phyloP scores from a whole-genome alignment of 2,888 invertebrate genomes.

The Proisotoma minuta region DNA sequence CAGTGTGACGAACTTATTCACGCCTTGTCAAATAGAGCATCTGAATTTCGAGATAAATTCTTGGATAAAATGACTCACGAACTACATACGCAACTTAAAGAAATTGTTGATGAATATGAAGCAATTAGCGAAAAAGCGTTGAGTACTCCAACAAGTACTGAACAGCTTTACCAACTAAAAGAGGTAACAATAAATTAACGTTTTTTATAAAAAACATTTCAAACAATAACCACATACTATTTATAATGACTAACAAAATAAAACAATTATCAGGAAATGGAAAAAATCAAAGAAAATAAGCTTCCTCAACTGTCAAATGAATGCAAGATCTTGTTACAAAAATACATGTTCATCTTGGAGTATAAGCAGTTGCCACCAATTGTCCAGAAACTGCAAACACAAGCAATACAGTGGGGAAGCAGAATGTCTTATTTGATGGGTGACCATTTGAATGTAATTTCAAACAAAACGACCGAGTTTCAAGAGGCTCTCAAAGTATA shows the following conservation, averaged over 20 bases:
- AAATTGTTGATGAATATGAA: conserved; percentile 77
- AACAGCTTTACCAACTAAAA: conserved; percentile 76
- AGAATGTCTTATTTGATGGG: conserved; percentile 75
- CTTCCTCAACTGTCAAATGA: conserved; percentile 71
- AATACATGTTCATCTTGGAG: conserved; percentile 79
- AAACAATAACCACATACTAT: no score
- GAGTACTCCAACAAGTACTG: conserved; percentile 74
- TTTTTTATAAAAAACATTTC: no score
- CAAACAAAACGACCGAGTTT: conserved; percentile 77
- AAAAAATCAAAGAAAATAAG: conserved; percentile 66
- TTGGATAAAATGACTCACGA: conserved; percentile 70
- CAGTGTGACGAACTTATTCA: conserved; percentile 72
- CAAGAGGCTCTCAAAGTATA: conserved; percentile 68
- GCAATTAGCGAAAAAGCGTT: conserved; percentile 71
- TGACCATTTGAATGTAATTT: conserved; percentile 73
- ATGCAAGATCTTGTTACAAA: conserved; percentile 55
- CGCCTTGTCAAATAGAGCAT: conserved; percentile 64
- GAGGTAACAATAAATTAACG: no score
- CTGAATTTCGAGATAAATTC: conserved; percentile 64
- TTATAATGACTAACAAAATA: no score
- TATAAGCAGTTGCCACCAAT: conserved; percentile 72
- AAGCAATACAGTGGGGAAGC: conserved; percentile 81
- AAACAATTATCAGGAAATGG: no score
- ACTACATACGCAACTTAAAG: conserved; percentile 72
- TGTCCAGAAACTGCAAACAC: conserved; percentile 83